These are phyloP conservation scores for Thalassophryne amazonica DNA, from an alignment of 2,797 vertebrate genomes.

Conservation along the genomic window DNA sequence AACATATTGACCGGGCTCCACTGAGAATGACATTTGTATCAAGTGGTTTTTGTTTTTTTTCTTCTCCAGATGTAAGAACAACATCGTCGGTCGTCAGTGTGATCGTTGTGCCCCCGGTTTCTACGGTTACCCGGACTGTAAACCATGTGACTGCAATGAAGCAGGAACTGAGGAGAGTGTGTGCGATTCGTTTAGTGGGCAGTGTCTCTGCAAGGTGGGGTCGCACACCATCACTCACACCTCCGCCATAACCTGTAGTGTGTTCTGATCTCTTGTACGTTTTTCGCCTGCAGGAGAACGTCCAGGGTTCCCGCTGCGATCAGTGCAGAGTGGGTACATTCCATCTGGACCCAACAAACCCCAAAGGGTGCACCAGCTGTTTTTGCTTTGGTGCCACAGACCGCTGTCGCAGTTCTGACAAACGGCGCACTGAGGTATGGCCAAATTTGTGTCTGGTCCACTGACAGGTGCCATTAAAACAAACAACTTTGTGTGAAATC, in stretches of 20 bases:
- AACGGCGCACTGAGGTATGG: constrained; percentile 81
- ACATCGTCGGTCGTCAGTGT: constrained; percentile 87
- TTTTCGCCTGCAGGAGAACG: constrained; percentile 86
- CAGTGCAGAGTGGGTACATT: constrained; percentile 92
- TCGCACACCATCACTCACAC: background rate
- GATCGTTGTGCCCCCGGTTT: constrained; percentile 88
- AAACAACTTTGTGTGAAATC: no score
- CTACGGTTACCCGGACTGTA: constrained; percentile 88
- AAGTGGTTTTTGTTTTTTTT: background rate
- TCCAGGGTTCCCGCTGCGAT: constrained; percentile 87
- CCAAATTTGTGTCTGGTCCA: no score
- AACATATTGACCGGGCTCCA: no score
- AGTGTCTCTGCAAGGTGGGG: constrained; percentile 91
- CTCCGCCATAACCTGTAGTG: background rate
- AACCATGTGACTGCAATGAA: constrained; percentile 85
- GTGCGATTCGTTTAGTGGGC: constrained; percentile 85
- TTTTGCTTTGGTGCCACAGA: constrained; percentile 97
- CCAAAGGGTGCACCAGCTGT: constrained; percentile 96
- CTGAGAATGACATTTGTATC: no score
- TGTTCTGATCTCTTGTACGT: background rate
- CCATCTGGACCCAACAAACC: constrained; percentile 88
- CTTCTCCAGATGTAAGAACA: constrained; percentile 85
- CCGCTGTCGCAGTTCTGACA: constrained; percentile 85
- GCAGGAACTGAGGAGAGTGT: constrained; percentile 81
- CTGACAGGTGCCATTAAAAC: no score